A percentile compares a stretch with the other conserved stretches of the same genome.
These are phyloP conservation scores for Pipistrellus nathusii DNA, from an alignment of 2,797 vertebrate species.

Conservation along the genomic window DNA sequence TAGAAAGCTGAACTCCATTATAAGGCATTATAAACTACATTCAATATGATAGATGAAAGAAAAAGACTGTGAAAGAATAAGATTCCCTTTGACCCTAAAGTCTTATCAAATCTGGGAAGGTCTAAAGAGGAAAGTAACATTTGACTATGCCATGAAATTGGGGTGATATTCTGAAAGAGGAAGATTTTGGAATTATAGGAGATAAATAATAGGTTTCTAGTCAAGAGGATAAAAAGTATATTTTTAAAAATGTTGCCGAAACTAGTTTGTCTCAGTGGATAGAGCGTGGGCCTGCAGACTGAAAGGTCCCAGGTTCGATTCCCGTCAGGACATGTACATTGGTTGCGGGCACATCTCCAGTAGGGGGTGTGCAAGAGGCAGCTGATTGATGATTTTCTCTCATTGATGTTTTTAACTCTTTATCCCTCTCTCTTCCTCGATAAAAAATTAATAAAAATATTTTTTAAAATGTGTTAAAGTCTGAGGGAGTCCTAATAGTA, in stretches of 20 bases:
- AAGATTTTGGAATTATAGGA: neutral
- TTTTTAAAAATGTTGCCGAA: neutral
- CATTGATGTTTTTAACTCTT: no score
- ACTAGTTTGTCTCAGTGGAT: no score
- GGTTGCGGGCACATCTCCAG: no score
- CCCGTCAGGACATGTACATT: no score
- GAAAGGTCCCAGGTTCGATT: no score
- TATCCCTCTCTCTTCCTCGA: no score
- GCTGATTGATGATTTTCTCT: no score
- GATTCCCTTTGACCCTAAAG: neutral
- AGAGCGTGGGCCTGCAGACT: no score
- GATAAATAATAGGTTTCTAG: slow-evolving; percentile 17
- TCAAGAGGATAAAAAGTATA: neutral
- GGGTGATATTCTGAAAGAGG: slow-evolving; percentile 34
- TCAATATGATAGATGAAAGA: neutral
- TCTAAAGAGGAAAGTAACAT: slow-evolving; percentile 28
- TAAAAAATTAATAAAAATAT: neutral
- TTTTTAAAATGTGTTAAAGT: neutral
- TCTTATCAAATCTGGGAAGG: neutral
- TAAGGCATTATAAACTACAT: neutral
- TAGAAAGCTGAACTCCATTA: neutral
- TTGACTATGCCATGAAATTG: slow-evolving; percentile 23
- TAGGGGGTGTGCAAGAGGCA: no score
- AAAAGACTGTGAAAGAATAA: neutral
- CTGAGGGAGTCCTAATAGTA: neutral